Conservation (phyloP, 2,888 invertebrate genomes). For the Drosophila tanythrix region DNA sequence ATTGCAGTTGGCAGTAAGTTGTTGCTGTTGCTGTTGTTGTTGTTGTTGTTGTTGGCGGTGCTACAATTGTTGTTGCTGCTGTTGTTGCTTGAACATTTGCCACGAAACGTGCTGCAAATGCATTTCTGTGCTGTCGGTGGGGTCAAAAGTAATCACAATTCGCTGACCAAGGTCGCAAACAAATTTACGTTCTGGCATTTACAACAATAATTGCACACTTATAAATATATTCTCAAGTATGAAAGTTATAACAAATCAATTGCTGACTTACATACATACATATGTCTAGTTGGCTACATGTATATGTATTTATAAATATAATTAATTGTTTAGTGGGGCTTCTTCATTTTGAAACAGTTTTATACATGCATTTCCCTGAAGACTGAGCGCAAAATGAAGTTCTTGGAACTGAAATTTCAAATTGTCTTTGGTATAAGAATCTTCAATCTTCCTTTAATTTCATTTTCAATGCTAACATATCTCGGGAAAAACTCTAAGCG, state of each 20-base stretch:
- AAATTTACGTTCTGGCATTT: constrained; percentile 53
- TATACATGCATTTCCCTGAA: background rate
- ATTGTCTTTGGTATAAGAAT: background rate
- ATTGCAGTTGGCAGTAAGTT: constrained; percentile 22
- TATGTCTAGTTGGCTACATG: background rate
- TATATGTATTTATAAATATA: too few relatives aligned
- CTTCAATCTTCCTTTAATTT: background rate
- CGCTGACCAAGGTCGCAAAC: constrained; percentile 47
- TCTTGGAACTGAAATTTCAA: background rate
- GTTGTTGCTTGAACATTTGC: constrained; percentile 3
- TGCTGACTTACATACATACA: background rate
- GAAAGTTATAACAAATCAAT: constrained; percentile 7
- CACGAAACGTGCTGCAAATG: constrained; percentile 51
- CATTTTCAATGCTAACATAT: background rate
- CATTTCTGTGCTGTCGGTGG: constrained; percentile 29
- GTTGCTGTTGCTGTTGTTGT: constrained; percentile 7
- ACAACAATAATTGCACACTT: constrained; percentile 32
- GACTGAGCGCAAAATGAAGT: background rate
- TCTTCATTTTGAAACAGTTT: too few relatives aligned
- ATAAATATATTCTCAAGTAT: background rate
- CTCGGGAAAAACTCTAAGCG: background rate
- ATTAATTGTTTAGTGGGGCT: too few relatives aligned
- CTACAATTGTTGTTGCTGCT: background rate
- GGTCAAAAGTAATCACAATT: constrained; percentile 47
- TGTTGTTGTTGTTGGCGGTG: constrained; percentile 13